Percentiles rank a stretch among this genome's conserved stretches.
Conservation (phyloP, 1,140 invertebrate genomes). For the Pseudoatta argentina region DNA sequence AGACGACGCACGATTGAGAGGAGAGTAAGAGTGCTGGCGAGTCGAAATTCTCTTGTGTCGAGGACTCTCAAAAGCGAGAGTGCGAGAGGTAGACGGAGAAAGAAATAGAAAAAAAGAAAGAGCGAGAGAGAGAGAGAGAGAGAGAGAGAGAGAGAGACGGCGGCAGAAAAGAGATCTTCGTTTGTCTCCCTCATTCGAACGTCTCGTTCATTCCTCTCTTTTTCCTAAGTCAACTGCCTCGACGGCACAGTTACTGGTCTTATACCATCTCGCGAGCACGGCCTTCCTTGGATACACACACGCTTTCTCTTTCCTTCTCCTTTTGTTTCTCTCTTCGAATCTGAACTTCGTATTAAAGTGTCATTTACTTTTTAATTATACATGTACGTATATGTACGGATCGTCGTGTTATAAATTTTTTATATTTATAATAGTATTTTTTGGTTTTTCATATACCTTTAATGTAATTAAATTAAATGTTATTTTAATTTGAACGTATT, state of each 20-base stretch:
- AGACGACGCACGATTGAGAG: conserved; percentile 35
- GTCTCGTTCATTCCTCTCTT: conserved; percentile 43
- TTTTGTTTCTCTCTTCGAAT: neutral
- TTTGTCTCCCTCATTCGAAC: conserved; percentile 71
- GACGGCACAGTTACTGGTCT: conserved; percentile 38
- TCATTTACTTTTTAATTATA: neutral
- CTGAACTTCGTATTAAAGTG: neutral
- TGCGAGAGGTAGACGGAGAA: neutral
- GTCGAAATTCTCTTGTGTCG: conserved; percentile 68
- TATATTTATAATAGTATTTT: neutral
- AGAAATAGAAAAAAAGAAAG: neutral
- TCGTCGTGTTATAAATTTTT: neutral
- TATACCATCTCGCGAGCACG: conserved; percentile 39
- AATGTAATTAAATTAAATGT: conserved; percentile 1
- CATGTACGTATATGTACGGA: neutral
- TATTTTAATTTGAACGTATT: neutral
- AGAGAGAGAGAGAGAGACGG: neutral
- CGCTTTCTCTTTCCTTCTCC: neutral
- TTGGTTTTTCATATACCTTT: neutral
- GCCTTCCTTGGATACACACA: conserved; percentile 1
- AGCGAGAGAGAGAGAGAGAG: neutral
- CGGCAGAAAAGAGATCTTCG: conserved; percentile 20
- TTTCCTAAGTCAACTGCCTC: conserved; percentile 48
- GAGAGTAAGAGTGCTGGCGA: conserved; percentile 46
- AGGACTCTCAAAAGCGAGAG: conserved; percentile 59